These are phyloP conservation scores for Amblyraja radiata DNA, from an alignment of 2,797 vertebrate genomes.

Conservation along the genomic window DNA sequence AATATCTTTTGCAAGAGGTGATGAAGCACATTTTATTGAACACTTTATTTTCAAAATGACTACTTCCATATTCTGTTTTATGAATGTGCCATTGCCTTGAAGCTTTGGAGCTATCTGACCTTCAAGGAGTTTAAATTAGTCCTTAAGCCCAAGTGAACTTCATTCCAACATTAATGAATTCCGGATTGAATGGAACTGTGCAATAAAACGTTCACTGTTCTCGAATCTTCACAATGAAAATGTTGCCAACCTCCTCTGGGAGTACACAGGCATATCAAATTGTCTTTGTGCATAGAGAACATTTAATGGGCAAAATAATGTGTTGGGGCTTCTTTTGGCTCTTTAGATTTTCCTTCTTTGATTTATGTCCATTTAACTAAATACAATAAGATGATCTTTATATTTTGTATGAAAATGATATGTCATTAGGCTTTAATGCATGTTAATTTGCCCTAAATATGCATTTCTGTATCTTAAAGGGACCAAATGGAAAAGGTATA, in stretches of 20 bases:
- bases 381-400: not conserved
- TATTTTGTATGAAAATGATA: not conserved
- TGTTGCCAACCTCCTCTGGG: not conserved
- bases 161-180: not conserved
- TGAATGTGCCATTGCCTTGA: not conserved
- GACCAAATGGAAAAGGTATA: not conserved
- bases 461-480: not conserved
- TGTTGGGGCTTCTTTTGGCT: not conserved
- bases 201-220: not conserved
- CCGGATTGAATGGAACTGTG: not conserved
- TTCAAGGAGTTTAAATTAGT: not conserved
- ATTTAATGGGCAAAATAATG: not conserved
- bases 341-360: no score
- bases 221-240: not conserved
- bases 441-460: not conserved
- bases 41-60: not conserved
- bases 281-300: not conserved
- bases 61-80: not conserved
- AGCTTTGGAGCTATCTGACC: constrained; percentile 1
- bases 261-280: not conserved
- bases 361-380: not conserved
- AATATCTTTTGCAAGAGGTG: not conserved
- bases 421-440: not conserved
- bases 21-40: constrained; percentile 1
- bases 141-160: not conserved